Evolutionary conservation across 2,888 invertebrate species (phyloP).

Genomic region (Venustoraphidia nigricollis): DNA sequence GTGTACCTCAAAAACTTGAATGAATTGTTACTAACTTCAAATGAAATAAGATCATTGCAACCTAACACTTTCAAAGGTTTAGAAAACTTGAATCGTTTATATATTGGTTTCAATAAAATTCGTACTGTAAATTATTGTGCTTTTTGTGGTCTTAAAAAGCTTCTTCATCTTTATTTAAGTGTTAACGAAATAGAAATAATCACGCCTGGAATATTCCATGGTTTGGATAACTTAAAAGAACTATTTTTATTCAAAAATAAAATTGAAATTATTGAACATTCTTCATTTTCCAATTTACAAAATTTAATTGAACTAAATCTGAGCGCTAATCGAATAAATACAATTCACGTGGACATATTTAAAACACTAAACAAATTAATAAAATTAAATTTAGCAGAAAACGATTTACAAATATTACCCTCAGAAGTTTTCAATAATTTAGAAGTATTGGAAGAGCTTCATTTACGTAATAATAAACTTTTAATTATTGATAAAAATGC

Average conservation of each 20-base stretch:
- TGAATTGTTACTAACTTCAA: constrained; percentile 5
- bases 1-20: constrained; percentile 5
- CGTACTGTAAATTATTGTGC: constrained; percentile 2
- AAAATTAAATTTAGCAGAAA: constrained; percentile 2
- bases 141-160: constrained; percentile 3
- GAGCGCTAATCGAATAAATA: constrained; percentile 5
- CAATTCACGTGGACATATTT: constrained; percentile 4
- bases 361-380: constrained; percentile 5
- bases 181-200: constrained; percentile 4
- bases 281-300: background rate
- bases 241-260: constrained; percentile 5
- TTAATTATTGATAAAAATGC: too few species aligned
- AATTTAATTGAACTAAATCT: constrained; percentile 2
- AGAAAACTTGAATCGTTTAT: too few species aligned
- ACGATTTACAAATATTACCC: constrained; percentile 4
- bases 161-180: constrained; percentile 2
- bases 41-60: background rate
- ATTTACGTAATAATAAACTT: too few species aligned
- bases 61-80: constrained; percentile 4
- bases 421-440: constrained; percentile 4
- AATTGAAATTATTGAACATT: constrained; percentile 1
- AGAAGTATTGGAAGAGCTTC: too few species aligned
- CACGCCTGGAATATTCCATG: constrained; percentile 2
- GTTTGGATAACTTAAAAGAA: constrained; percentile 1
- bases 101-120: background rate